These are phyloP conservation scores for Datnioides undecimradiatus DNA, from an alignment of 2,113 vertebrate species.

Conservation along the genomic window DNA sequence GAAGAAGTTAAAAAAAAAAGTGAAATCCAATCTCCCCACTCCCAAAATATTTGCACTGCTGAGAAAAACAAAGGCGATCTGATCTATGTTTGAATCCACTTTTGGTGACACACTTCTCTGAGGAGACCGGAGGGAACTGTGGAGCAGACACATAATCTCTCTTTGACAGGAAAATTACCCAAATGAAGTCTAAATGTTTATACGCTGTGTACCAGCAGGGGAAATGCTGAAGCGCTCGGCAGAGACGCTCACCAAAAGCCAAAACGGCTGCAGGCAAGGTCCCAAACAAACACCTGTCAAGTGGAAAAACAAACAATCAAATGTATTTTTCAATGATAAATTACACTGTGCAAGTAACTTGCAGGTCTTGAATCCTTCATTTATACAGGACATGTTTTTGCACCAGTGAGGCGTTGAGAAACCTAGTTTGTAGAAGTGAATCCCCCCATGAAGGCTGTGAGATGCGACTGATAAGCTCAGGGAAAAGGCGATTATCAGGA, in stretches of 20 bases:
- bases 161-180: constrained; percentile 70
- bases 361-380: not conserved
- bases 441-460: not conserved
- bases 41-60: constrained; percentile 68
- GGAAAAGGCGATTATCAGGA: not conserved
- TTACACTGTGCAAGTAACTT: not conserved
- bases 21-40: constrained; percentile 44
- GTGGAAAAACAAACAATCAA: not conserved
- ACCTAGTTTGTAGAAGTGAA: not conserved
- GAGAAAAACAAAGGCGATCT: constrained; percentile 68
- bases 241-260: constrained; percentile 11
- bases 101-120: constrained; percentile 61
- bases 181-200: constrained; percentile 59
- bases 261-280: constrained; percentile 17
- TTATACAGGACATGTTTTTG: not conserved
- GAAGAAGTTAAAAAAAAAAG: not conserved
- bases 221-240: constrained; percentile 7
- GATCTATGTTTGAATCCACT: constrained; percentile 53
- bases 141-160: constrained; percentile 56
- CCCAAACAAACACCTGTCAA: constrained; percentile 66
- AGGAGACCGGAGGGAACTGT: constrained; percentile 28
- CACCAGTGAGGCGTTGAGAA: not conserved
- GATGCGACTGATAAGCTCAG: not conserved
- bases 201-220: constrained; percentile 32
- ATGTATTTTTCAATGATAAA: constrained; percentile 7